Conservation (phyloP, 2,113 vertebrate species). For the Vombatus ursinus region DNA sequence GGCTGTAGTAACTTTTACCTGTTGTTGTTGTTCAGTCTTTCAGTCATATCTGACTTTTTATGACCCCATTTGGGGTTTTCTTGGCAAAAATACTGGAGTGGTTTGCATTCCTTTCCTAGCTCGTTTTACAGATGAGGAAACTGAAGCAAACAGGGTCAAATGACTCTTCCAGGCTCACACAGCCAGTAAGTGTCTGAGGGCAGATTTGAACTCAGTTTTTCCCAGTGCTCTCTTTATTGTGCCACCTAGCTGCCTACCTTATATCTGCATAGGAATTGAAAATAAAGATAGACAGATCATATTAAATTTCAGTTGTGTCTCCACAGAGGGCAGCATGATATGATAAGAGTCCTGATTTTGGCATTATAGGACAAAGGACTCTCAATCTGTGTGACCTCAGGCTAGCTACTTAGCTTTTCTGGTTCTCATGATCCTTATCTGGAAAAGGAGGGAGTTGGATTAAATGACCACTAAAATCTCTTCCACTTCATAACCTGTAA, state of each 20-base stretch:
- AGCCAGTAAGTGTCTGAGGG: neutral
- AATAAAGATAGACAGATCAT: neutral
- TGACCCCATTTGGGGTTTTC: neutral
- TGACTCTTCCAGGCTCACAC: neutral
- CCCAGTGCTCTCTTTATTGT: neutral
- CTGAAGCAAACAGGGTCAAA: neutral
- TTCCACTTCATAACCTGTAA: neutral
- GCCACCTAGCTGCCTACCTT: neutral
- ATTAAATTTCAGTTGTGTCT: neutral
- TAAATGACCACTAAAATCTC: neutral
- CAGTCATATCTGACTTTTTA: neutral
- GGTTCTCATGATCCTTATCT: neutral
- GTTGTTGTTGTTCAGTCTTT: neutral
- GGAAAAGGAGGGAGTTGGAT: neutral
- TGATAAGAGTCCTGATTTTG: neutral
- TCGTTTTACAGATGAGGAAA: neutral
- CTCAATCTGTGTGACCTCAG: neutral
- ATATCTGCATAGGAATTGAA: neutral
- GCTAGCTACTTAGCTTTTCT: neutral
- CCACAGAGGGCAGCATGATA: neutral
- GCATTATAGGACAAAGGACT: neutral
- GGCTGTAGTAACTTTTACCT: neutral
- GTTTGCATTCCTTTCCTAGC: neutral
- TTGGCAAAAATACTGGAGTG: neutral
- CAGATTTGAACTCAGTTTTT: neutral